Conservation (phyloP, 2,113 vertebrate species). For the Dromiciops gliroides region DNA sequence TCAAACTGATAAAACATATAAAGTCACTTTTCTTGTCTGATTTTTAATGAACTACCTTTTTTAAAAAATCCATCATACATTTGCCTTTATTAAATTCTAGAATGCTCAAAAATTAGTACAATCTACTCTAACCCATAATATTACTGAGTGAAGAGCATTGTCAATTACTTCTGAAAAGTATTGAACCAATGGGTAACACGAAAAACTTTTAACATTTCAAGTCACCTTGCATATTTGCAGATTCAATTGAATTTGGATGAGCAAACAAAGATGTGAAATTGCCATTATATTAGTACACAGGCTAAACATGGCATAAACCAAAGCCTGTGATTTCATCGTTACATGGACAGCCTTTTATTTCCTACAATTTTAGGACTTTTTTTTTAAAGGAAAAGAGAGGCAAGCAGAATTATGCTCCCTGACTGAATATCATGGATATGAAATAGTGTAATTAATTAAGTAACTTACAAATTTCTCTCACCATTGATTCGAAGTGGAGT, state of each 20-base stretch:
- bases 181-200: conserved; percentile 44
- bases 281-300: conserved; percentile 68
- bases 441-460: conserved; percentile 83
- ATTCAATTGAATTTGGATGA: conserved; percentile 69
- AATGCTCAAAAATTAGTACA: conserved; percentile 36
- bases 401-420: conserved; percentile 81
- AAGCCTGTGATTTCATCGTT: conserved; percentile 68
- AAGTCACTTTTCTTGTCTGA: conserved; percentile 30
- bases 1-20: conserved; percentile 42
- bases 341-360: conserved; percentile 69
- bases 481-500: conserved; percentile 86
- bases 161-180: conserved; percentile 64
- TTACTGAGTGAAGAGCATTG: conserved; percentile 42
- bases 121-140: conserved; percentile 47
- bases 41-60: conserved; percentile 43
- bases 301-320: conserved; percentile 70
- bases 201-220: conserved; percentile 73
- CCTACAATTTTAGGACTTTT: conserved; percentile 74
- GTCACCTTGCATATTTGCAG: conserved; percentile 61
- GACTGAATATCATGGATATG: conserved; percentile 78
- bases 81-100: conserved; percentile 44
- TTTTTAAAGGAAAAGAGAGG: conserved; percentile 77
- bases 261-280: conserved; percentile 71
- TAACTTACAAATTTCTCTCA: conserved; percentile 86
- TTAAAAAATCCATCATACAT: conserved; percentile 14